phyloP scores from a whole-genome alignment of 2,888 invertebrate species.

The Phyto melanocephala region DNA sequence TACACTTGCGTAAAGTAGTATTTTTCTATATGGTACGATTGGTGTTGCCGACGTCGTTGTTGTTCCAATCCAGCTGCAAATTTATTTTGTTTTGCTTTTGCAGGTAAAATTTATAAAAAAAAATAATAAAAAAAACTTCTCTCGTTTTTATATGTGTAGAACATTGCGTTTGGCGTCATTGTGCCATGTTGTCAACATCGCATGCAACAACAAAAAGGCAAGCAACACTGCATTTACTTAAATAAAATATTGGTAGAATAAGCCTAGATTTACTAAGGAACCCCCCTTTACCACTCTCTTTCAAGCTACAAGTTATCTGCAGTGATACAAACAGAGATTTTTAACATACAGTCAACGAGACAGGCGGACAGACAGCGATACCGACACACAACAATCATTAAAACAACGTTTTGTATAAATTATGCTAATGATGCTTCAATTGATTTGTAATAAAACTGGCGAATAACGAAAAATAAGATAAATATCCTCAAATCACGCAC shows the following conservation, averaged over 20 bases:
- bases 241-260: background rate
- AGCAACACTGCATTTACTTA: constrained; percentile 10
- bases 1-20: background rate
- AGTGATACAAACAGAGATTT: constrained; percentile 26
- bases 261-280: constrained; percentile 4
- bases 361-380: background rate
- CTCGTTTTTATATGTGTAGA: constrained; percentile 62
- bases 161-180: constrained; percentile 66
- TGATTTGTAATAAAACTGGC: constrained; percentile 79
- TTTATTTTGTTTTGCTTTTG: background rate
- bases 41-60: constrained; percentile 52
- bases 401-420: constrained; percentile 79
- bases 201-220: constrained; percentile 52
- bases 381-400: constrained; percentile 75
- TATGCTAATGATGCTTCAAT: constrained; percentile 80
- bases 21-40: constrained; percentile 50
- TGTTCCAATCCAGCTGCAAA: constrained; percentile 15
- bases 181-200: constrained; percentile 64
- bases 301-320: background rate
- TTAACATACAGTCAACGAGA: background rate
- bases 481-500: constrained; percentile 78
- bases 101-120: background rate
- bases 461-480: constrained; percentile 76
- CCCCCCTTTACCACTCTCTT: background rate
- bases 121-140: constrained; percentile 11